phyloP scores from a whole-genome alignment of 1,140 invertebrate genomes.

The Reticulitermes speratus region DNA sequence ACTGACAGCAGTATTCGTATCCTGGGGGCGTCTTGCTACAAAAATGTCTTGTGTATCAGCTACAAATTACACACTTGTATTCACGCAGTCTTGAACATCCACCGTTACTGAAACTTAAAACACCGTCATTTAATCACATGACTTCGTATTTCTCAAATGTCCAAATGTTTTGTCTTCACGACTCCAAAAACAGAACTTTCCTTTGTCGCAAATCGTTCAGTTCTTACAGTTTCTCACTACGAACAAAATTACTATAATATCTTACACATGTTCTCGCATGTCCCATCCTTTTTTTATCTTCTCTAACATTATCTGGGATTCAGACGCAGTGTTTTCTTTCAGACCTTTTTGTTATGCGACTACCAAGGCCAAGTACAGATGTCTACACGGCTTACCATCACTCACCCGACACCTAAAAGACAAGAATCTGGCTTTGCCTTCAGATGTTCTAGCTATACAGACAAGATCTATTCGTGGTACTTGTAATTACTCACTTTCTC shows the following conservation, averaged over 20 bases:
- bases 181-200: not conserved
- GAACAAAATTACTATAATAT: not conserved
- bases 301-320: not conserved
- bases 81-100: not conserved
- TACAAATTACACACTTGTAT: not conserved
- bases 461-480: slow-evolving; percentile 11
- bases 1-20: too few relatives aligned
- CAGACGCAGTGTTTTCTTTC: not conserved
- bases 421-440: not conserved
- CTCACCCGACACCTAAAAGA: not conserved
- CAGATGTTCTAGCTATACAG: not conserved
- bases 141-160: not conserved
- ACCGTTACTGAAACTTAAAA: not conserved
- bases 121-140: not conserved
- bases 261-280: not conserved
- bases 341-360: not conserved
- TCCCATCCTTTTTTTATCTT: not conserved
- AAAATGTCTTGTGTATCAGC: not conserved
- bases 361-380: not conserved
- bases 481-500: not conserved
- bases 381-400: not conserved
- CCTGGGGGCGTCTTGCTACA: not conserved
- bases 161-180: not conserved
- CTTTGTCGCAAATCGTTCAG: not conserved
- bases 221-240: not conserved